Evolutionary conservation across 2,888 invertebrate species (phyloP).

Genomic region (Magallana nippona): DNA sequence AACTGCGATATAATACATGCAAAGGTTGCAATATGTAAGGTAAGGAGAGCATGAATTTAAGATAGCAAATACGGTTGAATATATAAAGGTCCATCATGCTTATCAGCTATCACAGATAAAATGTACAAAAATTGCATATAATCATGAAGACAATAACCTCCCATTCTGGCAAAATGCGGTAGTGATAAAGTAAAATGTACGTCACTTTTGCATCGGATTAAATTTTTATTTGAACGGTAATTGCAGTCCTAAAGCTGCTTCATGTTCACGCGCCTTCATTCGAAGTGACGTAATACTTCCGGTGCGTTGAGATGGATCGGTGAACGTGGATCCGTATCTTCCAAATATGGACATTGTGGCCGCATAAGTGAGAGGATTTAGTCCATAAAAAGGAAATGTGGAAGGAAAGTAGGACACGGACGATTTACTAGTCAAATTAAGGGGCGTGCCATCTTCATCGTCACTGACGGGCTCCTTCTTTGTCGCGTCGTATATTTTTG

Average conservation of each 20-base stretch:
- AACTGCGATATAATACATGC: too few relatives aligned
- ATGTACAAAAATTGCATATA: not conserved
- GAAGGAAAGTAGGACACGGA: conserved; percentile 55
- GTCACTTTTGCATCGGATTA: not conserved
- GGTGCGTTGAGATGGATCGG: conserved; percentile 58
- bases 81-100: too few relatives aligned
- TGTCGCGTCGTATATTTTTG: conserved; percentile 14
- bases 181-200: not conserved
- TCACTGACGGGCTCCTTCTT: conserved; percentile 33
- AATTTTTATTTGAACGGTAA: conserved; percentile 58
- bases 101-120: too few relatives aligned
- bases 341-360: conserved; percentile 51
- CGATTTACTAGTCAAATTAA: conserved; percentile 54
- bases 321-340: conserved; percentile 48
- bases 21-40: too few relatives aligned
- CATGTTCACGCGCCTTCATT: conserved; percentile 68
- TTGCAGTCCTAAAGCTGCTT: conserved; percentile 67
- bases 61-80: too few relatives aligned
- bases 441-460: conserved; percentile 48
- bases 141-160: conserved; percentile 21
- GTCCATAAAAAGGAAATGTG: conserved; percentile 54
- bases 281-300: conserved; percentile 68
- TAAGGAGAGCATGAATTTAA: too few relatives aligned
- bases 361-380: conserved; percentile 45
- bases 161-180: not conserved